A percentile compares a stretch with the other conserved stretches of the same genome.
phyloP scores from a whole-genome alignment of 53 echinoderm and acorn worm genomes.

The Mesocentrotus franciscanus region DNA sequence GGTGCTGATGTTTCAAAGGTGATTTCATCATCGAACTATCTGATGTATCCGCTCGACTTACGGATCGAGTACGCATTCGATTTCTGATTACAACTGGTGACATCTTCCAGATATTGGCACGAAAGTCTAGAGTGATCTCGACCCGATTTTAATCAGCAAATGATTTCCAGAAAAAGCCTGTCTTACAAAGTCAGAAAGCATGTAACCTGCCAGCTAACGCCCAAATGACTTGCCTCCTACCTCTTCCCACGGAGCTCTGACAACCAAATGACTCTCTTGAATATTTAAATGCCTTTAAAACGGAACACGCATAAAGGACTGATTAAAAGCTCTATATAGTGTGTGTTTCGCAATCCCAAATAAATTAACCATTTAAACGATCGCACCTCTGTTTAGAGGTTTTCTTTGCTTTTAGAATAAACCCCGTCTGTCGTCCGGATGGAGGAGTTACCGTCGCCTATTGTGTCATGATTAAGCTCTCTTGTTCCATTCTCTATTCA shows the following conservation, averaged over 20 bases:
- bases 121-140: background rate
- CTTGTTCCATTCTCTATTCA: background rate
- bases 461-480: slow-evolving; percentile 16
- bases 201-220: background rate
- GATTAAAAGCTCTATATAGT: background rate
- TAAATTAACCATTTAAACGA: slow-evolving; percentile 31
- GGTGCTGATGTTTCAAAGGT: background rate
- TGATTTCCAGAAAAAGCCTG: background rate
- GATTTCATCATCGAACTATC: slow-evolving; percentile 9
- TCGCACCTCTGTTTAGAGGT: background rate
- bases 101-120: background rate
- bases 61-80: slow-evolving; percentile 38
- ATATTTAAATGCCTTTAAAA: slow-evolving; percentile 28
- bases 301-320: slow-evolving; percentile 17
- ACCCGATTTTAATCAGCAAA: background rate
- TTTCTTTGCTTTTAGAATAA: slow-evolving; percentile 15
- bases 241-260: slow-evolving; percentile 58
- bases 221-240: background rate
- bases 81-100: slow-evolving; percentile 22
- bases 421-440: slow-evolving; percentile 39
- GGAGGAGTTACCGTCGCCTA: background rate
- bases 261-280: slow-evolving; percentile 14
- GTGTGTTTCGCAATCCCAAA: background rate
- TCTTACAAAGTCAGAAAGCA: background rate
- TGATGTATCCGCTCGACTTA: background rate